Percentiles rank a stretch among this genome's conserved stretches.
These are phyloP conservation scores for Gymnocypris eckloni DNA, from an alignment of 2,797 vertebrate species.

Conservation along the genomic window DNA sequence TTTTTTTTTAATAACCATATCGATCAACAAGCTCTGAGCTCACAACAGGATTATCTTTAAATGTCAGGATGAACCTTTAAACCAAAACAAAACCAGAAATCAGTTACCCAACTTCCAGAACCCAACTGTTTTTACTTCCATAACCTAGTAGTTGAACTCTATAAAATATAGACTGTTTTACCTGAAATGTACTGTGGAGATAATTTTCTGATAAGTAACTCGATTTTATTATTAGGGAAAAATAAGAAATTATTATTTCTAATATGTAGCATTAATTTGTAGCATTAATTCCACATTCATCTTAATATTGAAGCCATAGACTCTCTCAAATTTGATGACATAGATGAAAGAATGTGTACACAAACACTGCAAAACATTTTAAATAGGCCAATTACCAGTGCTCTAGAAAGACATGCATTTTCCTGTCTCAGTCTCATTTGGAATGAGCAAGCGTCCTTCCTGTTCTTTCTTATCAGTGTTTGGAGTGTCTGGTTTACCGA, in stretches of 20 bases:
- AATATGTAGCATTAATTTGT: too few species aligned
- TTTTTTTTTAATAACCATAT: background rate
- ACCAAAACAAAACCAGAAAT: too few species aligned
- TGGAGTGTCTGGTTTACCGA: slow-evolving; percentile 66
- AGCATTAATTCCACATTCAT: background rate
- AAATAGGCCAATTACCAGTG: slow-evolving; percentile 21
- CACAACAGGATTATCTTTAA: too few species aligned
- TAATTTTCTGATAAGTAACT: background rate
- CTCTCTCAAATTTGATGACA: background rate
- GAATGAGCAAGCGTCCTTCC: background rate
- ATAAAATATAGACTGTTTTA: background rate
- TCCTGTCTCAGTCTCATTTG: slow-evolving; percentile 8
- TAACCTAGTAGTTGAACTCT: background rate
- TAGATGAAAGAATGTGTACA: background rate
- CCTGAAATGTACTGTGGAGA: background rate
- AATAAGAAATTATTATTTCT: background rate
- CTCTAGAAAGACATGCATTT: background rate
- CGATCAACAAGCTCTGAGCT: background rate
- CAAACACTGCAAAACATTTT: background rate
- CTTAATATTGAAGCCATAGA: slow-evolving; percentile 16
- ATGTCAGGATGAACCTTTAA: too few species aligned
- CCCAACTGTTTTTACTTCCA: background rate
- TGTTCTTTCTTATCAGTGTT: slow-evolving; percentile 65
- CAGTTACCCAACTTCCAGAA: background rate
- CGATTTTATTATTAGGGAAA: background rate